A percentile compares a stretch with the other conserved stretches of the same genome.
Evolutionary conservation across 2,888 invertebrate genomes (phyloP).

Genomic region (Dolichopus griseipennis): DNA sequence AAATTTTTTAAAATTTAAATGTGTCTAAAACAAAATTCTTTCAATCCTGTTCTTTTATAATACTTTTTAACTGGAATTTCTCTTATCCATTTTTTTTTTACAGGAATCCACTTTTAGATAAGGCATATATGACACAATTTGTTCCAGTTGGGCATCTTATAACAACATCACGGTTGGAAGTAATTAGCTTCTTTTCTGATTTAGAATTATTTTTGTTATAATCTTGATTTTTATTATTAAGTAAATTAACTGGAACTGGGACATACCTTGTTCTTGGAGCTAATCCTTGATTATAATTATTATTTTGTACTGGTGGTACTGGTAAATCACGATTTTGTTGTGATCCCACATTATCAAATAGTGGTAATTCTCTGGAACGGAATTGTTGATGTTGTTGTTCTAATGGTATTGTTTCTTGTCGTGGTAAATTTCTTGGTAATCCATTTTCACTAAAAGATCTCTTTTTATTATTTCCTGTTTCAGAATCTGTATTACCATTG

Average conservation of each 20-base stretch:
- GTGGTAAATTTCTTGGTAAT: background rate
- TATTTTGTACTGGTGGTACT: background rate
- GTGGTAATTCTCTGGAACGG: no score
- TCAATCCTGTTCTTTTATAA: no score
- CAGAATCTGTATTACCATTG: background rate
- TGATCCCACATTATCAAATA: no score
- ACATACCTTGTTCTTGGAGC: background rate
- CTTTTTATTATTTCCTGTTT: background rate
- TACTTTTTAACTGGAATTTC: no score
- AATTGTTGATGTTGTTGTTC: no score
- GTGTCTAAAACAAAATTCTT: no score
- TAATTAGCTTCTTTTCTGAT: background rate
- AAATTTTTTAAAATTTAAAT: no score
- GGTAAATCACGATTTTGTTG: background rate
- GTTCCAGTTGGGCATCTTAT: background rate
- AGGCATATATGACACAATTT: background rate
- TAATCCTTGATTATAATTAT: background rate
- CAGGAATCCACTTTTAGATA: background rate
- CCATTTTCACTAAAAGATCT: background rate
- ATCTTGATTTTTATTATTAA: background rate
- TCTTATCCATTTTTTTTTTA: background rate
- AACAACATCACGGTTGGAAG: background rate
- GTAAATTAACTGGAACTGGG: background rate
- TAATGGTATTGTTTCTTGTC: no score
- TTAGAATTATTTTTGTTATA: background rate